phyloP scores from a whole-genome alignment of 2,797 vertebrate species.

The Megaceryle alcyon region DNA sequence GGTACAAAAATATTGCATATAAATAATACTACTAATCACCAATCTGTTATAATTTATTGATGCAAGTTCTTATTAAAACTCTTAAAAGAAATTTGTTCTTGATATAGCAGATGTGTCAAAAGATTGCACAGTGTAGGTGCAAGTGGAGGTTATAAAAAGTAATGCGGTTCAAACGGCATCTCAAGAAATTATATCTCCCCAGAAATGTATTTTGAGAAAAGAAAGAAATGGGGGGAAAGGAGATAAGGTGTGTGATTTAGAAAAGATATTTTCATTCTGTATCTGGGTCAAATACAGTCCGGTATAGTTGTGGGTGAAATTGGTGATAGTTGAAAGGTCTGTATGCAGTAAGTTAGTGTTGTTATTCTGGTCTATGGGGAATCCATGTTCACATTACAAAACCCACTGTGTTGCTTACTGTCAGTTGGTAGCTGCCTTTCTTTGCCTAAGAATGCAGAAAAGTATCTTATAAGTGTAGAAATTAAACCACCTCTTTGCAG shows the following conservation, averaged over 20 bases:
- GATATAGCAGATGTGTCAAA: conserved; percentile 43
- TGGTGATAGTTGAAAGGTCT: not conserved
- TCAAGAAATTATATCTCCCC: not conserved
- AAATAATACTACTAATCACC: conserved; percentile 70
- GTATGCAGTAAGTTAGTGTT: not conserved
- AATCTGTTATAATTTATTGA: conserved; percentile 67
- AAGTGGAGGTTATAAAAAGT: conserved; percentile 32
- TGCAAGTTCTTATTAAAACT: conserved; percentile 64
- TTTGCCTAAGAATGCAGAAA: not conserved
- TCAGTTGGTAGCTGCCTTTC: not conserved
- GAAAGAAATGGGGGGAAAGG: not conserved
- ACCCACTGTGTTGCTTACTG: not conserved
- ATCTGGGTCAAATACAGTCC: not conserved
- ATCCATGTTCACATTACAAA: not conserved
- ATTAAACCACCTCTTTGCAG: not conserved
- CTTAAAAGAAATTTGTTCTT: conserved; percentile 57
- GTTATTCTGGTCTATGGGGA: not conserved
- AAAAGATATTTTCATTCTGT: not conserved
- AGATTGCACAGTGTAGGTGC: conserved; percentile 21
- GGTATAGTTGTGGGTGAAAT: not conserved
- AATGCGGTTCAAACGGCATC: not conserved
- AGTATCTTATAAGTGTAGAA: not conserved
- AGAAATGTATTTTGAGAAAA: not conserved
- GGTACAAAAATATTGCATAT: conserved; percentile 60
- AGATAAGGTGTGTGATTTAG: not conserved